phyloP scores from a whole-genome alignment of 2,888 invertebrate genomes.

The Synergus itoensis region DNA sequence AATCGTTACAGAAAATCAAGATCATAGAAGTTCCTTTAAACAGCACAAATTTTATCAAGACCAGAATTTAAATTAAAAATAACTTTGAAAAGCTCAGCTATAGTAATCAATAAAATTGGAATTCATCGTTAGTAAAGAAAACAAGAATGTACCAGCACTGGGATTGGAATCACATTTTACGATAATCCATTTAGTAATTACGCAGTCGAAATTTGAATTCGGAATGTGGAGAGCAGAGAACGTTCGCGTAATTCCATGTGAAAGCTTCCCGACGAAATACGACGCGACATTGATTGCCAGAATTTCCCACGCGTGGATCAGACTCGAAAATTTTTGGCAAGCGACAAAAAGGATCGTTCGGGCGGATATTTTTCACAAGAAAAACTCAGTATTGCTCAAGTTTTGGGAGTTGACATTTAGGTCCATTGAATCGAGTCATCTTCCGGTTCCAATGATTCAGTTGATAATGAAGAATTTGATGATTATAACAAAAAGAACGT shows the following conservation, averaged over 20 bases:
- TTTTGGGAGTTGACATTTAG: neutral
- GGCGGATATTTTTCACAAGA: slow-evolving; percentile 9
- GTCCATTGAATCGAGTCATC: neutral
- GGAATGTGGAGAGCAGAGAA: slow-evolving; percentile 13
- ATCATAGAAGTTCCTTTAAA: neutral
- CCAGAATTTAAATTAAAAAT: neutral
- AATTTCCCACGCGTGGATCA: slow-evolving; percentile 41
- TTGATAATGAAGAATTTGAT: no score
- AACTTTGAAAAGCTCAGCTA: neutral
- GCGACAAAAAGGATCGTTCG: slow-evolving; percentile 5
- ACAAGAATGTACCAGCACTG: neutral
- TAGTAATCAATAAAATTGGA: neutral
- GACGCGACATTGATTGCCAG: slow-evolving; percentile 40
- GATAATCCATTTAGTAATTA: neutral
- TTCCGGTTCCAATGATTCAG: neutral
- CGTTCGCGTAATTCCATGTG: neutral
- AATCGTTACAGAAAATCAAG: neutral
- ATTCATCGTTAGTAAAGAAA: neutral
- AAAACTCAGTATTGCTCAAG: neutral
- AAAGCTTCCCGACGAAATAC: slow-evolving; percentile 25
- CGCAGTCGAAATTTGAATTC: neutral
- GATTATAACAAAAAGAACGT: no score
- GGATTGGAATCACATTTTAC: neutral
- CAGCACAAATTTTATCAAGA: neutral
- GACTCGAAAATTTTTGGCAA: slow-evolving; percentile 34